Conservation (phyloP, 2,797 vertebrate species). For the Perodicticus potto region DNA sequence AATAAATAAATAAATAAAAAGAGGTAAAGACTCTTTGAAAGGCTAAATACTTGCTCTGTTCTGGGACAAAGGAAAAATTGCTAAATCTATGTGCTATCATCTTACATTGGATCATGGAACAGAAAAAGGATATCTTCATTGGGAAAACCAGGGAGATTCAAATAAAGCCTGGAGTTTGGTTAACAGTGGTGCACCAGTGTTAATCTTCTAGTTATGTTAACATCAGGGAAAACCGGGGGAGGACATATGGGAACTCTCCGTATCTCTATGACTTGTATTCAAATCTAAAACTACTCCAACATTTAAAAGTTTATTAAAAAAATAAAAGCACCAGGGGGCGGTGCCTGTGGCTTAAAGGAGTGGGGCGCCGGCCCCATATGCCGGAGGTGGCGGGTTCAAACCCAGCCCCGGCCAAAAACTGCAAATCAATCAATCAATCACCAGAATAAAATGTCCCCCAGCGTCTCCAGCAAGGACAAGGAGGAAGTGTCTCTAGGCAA, state of each 20-base stretch:
- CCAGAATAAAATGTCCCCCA: neutral
- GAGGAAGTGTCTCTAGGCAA: neutral
- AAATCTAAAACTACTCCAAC: neutral
- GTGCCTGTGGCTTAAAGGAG: no score
- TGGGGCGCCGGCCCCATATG: no score
- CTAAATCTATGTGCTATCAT: neutral
- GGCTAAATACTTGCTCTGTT: neutral
- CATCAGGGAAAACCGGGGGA: neutral
- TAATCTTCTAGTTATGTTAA: neutral
- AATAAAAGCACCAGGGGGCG: neutral
- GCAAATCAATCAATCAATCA: no score
- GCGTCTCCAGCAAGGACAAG: neutral
- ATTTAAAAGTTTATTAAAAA: neutral
- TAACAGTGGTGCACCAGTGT: rapidly evolving
- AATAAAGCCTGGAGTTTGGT: neutral
- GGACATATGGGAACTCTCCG: neutral
- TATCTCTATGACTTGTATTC: neutral
- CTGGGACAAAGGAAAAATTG: no score
- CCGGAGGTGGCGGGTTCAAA: no score
- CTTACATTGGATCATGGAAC: neutral
- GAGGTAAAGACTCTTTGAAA: neutral
- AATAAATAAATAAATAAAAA: no score
- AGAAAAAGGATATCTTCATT: neutral
- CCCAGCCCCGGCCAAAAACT: no score
- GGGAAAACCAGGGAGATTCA: neutral